Base-by-base conservation (phyloP, 2,888 invertebrate genomes). In the Ditula angustiorana region DNA sequence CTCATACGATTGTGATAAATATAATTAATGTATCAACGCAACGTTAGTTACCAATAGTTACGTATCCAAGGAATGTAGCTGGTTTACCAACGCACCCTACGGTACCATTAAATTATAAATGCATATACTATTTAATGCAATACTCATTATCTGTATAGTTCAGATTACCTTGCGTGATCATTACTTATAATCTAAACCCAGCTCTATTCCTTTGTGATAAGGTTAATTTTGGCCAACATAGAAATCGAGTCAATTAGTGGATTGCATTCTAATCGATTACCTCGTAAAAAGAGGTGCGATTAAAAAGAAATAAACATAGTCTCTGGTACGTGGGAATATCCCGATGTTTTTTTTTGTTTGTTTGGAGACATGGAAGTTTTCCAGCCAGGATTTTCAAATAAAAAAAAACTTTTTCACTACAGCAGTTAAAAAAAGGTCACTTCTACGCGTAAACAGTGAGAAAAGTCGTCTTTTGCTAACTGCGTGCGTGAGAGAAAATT, bases 31-130 rank as follows among this genome's bases (percentile, higher is more conserved):
- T 49, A 28, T 61, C 56, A 52, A 52, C 57, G 63, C 57, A 57
- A 63, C 26, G 50, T n/a, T 44, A n/a, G 23, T 63, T 63, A 57
- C 56, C 23, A 57, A 52, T 55, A 55, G 53, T 61, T 61, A 61
- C 50, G 50, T 57, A 21, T 41, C 11, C 10, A n/a, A 35, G 57
- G 63, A 63, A 63, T 63, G 63, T 41, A 24, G 57, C 7, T 33
- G 49, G 49, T 52, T 50, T 19, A 50, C 50, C 11, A 35, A 33
- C 26, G 23, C 24, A 37, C 50, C 59, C 59, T 37, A 41, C 23
- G n/a, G 26, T 37, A 55, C 5, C 46, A 61, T 49, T 24, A 33
- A 62, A 57, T 55, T 55, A 61, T 37, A 47, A 52, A 57, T 58
- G 33, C 57, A 50, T 30, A 19, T 28, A 46, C 44, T 26, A 44